These are phyloP conservation scores for Cercopithecus petaurista DNA, from an alignment of 2,797 vertebrate genomes.

Conservation along the genomic window DNA sequence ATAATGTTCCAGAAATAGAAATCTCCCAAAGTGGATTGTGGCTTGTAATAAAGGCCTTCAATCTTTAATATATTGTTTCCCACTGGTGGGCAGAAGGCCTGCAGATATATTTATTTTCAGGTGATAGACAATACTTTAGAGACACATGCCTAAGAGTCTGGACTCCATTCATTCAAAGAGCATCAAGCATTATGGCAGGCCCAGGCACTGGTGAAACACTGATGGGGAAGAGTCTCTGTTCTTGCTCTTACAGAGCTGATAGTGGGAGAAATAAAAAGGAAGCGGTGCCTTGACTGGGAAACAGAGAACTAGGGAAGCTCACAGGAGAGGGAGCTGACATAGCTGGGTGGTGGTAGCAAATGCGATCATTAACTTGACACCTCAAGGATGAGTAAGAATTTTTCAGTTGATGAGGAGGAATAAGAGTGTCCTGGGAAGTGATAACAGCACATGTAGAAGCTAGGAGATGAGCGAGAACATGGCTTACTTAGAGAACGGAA, in stretches of 20 bases:
- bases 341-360: not conserved
- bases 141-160: slow-evolving; percentile 31
- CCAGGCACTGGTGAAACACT: not conserved
- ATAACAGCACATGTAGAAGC: not conserved
- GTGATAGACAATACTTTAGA: slow-evolving; percentile 34
- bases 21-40: not conserved
- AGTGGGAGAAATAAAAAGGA: not conserved
- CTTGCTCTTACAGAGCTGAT: not conserved
- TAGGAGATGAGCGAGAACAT: not conserved
- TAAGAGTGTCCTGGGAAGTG: not conserved
- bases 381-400: not conserved
- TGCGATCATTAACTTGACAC: not conserved
- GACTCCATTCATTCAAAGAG: slow-evolving; percentile 30
- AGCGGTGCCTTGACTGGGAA: not conserved
- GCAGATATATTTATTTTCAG: slow-evolving; percentile 29
- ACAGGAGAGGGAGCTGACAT: not conserved
- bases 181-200: not conserved
- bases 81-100: not conserved
- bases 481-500: not conserved
- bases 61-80: slow-evolving; percentile 16
- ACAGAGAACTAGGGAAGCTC: not conserved
- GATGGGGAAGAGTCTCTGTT: not conserved
- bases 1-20: slow-evolving; percentile 52
- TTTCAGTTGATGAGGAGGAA: not conserved
- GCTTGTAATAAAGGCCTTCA: slow-evolving; percentile 36